A percentile compares a stretch with the other conserved stretches of the same genome.
Conservation (phyloP, 1,140 invertebrate genomes). For the Pygmarrhopalites habei region DNA sequence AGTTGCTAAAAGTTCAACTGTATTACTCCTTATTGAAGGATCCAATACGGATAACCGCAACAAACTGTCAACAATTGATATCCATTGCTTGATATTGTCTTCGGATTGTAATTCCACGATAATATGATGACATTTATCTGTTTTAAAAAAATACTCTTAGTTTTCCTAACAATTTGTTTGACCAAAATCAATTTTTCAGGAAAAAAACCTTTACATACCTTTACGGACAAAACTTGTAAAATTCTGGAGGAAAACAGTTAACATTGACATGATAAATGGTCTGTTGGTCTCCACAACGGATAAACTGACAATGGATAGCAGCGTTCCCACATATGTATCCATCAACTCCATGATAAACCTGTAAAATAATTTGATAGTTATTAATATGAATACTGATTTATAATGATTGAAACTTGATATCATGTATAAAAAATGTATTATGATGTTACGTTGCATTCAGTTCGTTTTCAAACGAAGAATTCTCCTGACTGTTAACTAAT, state of each 20-base stretch:
- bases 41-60: not conserved
- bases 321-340: not conserved
- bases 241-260: not conserved
- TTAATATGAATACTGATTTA: no score
- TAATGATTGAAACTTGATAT: no score
- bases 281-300: not conserved
- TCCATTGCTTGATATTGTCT: conserved; percentile 1
- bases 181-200: not conserved
- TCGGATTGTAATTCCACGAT: conserved; percentile 5
- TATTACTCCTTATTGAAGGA: not conserved
- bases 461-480: no score
- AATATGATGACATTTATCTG: not conserved
- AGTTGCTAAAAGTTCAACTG: conserved; percentile 13
- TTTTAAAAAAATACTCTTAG: no score
- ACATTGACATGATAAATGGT: not conserved
- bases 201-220: not conserved
- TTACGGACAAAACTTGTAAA: not conserved
- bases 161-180: no score
- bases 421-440: no score
- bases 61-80: not conserved
- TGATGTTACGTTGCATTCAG: no score
- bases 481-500: not conserved
- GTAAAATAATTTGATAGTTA: no score
- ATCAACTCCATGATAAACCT: not conserved
- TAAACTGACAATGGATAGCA: not conserved